phyloP scores from a whole-genome alignment of 1,140 invertebrate species.

The Mylabris phalerata region DNA sequence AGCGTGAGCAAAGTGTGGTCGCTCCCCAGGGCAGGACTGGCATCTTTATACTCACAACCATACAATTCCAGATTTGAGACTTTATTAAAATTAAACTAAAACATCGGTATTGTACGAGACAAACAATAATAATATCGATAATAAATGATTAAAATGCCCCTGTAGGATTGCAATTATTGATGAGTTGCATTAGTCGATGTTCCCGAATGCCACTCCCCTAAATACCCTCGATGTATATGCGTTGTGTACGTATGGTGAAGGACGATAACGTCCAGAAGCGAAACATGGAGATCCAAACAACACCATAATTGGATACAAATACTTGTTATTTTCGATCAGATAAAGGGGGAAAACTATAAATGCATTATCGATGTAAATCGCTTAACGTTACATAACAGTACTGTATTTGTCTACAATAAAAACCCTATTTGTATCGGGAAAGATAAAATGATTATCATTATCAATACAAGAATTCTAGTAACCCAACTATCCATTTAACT shows the following conservation, averaged over 20 bases:
- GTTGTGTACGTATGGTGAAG: slow-evolving; percentile 4
- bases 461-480: no score
- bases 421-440: no score
- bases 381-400: no score
- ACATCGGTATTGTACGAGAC: no score
- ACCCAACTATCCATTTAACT: no score
- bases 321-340: slow-evolving; percentile 16
- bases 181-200: slow-evolving; percentile 10
- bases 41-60: neutral
- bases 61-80: no score
- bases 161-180: slow-evolving; percentile 8
- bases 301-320: slow-evolving; percentile 17
- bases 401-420: no score
- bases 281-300: slow-evolving; percentile 7
- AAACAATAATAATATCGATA: no score
- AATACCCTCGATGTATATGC: slow-evolving; percentile 5
- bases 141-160: neutral
- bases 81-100: no score
- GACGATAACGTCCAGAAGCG: slow-evolving; percentile 15
- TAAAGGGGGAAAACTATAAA: neutral
- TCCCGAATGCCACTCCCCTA: slow-evolving; percentile 7
- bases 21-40: slow-evolving; percentile 7
- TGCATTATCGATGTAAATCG: no score
- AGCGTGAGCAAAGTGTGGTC: slow-evolving; percentile 14
- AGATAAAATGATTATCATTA: no score